Conservation (phyloP, 2,113 vertebrate species). For the Upupa epops region DNA sequence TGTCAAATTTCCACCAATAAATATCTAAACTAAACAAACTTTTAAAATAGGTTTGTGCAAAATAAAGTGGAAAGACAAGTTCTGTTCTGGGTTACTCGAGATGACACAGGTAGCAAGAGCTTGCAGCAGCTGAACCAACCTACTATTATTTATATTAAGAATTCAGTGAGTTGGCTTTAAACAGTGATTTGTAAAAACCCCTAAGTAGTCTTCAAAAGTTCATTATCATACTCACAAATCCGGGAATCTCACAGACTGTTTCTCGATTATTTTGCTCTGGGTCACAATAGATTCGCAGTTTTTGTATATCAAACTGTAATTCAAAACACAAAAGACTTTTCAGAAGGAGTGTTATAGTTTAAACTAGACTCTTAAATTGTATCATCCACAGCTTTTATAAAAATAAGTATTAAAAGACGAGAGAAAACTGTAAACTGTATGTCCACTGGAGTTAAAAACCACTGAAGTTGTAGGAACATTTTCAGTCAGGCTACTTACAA, state of each 20-base stretch:
- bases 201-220: background rate
- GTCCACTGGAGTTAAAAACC: background rate
- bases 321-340: background rate
- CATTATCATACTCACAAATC: conserved; percentile 86
- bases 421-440: background rate
- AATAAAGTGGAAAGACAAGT: background rate
- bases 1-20: background rate
- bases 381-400: background rate
- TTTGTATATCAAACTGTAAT: conserved; percentile 93
- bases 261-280: conserved; percentile 94
- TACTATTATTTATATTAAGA: background rate
- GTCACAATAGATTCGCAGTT: conserved; percentile 95
- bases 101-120: background rate
- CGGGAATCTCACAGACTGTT: conserved; percentile 94
- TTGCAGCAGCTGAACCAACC: background rate
- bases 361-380: background rate
- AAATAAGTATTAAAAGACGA: background rate
- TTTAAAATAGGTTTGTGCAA: background rate
- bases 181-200: background rate
- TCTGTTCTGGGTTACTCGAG: background rate
- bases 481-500: background rate
- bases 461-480: background rate
- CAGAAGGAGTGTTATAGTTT: background rate
- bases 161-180: background rate
- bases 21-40: background rate